Conservation (phyloP, 2,797 vertebrate genomes). For the Ficedula albicollis region DNA sequence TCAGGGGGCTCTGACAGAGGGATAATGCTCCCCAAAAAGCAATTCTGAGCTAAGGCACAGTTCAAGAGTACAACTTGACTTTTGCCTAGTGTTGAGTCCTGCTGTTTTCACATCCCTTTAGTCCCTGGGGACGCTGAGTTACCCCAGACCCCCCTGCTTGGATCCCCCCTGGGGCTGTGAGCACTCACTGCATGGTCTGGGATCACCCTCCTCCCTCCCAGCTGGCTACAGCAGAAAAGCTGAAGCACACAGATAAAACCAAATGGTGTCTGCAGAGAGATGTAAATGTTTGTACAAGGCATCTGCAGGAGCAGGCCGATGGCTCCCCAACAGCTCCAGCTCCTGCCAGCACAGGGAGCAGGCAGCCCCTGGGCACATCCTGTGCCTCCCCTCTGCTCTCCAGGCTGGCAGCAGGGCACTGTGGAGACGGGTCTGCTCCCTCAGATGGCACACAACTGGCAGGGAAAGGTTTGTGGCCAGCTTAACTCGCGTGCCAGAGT, state of each 20-base stretch:
- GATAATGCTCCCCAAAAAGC: not conserved
- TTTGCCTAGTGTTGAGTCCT: not conserved
- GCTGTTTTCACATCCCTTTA: not conserved
- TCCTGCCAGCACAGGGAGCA: not conserved
- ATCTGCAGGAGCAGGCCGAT: not conserved
- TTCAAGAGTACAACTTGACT: not conserved
- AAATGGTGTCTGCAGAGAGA: not conserved
- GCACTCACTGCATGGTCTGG: not conserved
- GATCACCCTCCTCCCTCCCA: not conserved
- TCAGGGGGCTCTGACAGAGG: not conserved
- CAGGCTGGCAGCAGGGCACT: not conserved
- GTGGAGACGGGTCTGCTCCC: not conserved
- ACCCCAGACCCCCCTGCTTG: accelerated
- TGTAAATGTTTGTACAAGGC: not conserved
- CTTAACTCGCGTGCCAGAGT: not conserved
- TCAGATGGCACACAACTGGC: not conserved
- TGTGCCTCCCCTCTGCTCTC: not conserved
- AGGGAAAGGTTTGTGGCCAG: not conserved
- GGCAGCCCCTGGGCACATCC: not conserved
- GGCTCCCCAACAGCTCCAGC: not conserved
- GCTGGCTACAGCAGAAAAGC: not conserved
- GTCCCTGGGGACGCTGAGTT: not conserved
- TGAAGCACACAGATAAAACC: not conserved
- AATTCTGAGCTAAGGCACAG: not conserved
- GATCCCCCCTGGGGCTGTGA: not conserved